A percentile compares a stretch with the other conserved stretches of the same genome.
Conservation (phyloP, 1,140 invertebrate genomes). For the Cyclina sinensis region DNA sequence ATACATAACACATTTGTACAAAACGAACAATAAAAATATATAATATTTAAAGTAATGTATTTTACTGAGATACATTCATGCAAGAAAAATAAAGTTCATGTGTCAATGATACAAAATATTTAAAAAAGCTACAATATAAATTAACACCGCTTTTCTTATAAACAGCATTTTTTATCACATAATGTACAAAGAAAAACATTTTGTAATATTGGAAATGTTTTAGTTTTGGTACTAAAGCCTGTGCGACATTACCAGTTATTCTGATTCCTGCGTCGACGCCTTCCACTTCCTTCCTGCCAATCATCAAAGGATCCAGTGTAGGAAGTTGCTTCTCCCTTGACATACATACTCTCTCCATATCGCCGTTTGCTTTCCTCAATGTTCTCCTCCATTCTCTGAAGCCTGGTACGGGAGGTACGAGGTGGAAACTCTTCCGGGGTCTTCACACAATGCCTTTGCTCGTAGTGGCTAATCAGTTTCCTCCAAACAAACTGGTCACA, state of each 20-base stretch:
- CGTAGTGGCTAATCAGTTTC: conserved; percentile 63
- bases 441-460: conserved; percentile 56
- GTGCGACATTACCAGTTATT: background rate
- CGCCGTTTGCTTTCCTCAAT: background rate
- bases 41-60: too few species aligned
- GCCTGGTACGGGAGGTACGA: background rate
- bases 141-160: too few species aligned
- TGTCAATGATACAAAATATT: too few species aligned
- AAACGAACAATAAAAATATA: too few species aligned
- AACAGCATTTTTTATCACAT: too few species aligned
- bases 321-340: conserved; percentile 13
- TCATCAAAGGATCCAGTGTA: conserved; percentile 40
- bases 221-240: too few species aligned
- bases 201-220: too few species aligned
- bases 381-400: background rate
- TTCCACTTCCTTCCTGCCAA: background rate
- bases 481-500: conserved; percentile 67
- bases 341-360: conserved; percentile 6
- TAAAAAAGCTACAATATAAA: too few species aligned
- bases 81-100: too few species aligned
- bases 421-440: conserved; percentile 57
- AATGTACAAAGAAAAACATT: too few species aligned
- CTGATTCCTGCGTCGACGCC: background rate
- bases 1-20: too few species aligned
- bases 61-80: too few species aligned